A percentile compares a stretch with the other conserved stretches of the same genome.
Evolutionary conservation across 2,797 vertebrate genomes (phyloP).

Genomic region (Helicolenus hilgendorfi): DNA sequence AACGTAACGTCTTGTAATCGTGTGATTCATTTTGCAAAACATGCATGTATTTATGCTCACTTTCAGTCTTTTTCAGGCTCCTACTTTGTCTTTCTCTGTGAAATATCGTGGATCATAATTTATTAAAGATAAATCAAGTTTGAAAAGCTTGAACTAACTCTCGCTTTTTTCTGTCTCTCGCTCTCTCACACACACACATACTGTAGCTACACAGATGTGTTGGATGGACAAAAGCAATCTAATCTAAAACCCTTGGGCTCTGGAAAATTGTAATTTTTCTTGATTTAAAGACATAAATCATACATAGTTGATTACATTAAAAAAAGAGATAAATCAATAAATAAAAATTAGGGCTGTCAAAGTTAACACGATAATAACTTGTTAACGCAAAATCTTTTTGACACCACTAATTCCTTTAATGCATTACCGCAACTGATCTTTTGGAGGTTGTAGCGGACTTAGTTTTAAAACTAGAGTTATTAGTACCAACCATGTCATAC

Average conservation of each 20-base stretch:
- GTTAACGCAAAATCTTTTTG: too few species aligned
- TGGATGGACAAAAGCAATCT: neutral
- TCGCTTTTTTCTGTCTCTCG: neutral
- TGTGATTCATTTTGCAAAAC: neutral
- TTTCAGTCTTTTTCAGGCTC: neutral
- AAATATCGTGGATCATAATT: neutral
- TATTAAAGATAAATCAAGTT: neutral
- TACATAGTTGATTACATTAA: neutral
- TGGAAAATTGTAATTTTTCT: neutral
- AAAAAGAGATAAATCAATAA: neutral
- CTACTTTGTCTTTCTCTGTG: neutral
- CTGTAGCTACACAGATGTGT: neutral
- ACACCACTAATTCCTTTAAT: too few species aligned
- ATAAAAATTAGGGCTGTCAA: neutral
- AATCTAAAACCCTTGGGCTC: neutral
- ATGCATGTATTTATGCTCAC: neutral
- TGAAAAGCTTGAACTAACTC: neutral
- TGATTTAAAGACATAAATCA: neutral
- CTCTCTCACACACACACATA: accelerated
- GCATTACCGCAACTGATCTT: too few species aligned
- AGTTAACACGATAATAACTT: accelerated
- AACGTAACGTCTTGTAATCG: neutral
- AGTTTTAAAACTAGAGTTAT: too few species aligned
- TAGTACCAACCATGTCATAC: accelerated
- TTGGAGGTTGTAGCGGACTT: too few species aligned